These are phyloP conservation scores for Tetrax tetrax DNA, from an alignment of 2,113 vertebrate genomes.

Conservation along the genomic window DNA sequence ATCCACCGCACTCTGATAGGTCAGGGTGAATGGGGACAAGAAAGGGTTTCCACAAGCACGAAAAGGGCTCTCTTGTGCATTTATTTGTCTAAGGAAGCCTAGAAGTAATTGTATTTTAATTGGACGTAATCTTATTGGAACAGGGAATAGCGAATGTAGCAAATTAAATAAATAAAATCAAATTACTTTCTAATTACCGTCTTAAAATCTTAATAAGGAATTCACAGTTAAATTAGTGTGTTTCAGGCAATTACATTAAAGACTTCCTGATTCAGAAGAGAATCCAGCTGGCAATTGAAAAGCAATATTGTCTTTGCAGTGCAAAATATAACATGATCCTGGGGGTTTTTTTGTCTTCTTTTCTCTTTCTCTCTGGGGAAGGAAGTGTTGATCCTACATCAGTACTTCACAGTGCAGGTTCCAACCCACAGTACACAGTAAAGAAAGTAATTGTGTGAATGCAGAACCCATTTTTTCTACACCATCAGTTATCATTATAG, in stretches of 20 bases:
- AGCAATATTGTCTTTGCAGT: background rate
- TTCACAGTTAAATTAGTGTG: background rate
- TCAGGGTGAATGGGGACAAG: background rate
- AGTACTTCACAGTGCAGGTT: background rate
- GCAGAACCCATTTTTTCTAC: background rate
- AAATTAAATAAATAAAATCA: slow-evolving; percentile 45
- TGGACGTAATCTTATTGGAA: slow-evolving; percentile 10
- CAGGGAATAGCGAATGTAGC: background rate
- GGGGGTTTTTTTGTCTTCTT: background rate
- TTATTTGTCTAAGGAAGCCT: background rate
- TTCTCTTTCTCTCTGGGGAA: background rate
- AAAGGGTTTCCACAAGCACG: background rate
- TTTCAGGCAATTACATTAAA: slow-evolving; percentile 21
- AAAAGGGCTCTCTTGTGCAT: background rate
- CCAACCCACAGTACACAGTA: background rate
- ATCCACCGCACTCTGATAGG: background rate
- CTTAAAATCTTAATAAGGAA: background rate
- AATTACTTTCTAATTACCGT: slow-evolving; percentile 20
- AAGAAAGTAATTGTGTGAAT: background rate
- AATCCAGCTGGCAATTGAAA: background rate
- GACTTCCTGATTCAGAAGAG: background rate
- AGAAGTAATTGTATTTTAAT: slow-evolving; percentile 26
- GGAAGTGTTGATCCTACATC: background rate
- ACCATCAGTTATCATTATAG: background rate
- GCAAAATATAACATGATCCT: background rate